Percentiles rank a stretch among this genome's conserved stretches.
Conservation (phyloP, 2,113 vertebrate species). For the Arvicanthis niloticus region DNA sequence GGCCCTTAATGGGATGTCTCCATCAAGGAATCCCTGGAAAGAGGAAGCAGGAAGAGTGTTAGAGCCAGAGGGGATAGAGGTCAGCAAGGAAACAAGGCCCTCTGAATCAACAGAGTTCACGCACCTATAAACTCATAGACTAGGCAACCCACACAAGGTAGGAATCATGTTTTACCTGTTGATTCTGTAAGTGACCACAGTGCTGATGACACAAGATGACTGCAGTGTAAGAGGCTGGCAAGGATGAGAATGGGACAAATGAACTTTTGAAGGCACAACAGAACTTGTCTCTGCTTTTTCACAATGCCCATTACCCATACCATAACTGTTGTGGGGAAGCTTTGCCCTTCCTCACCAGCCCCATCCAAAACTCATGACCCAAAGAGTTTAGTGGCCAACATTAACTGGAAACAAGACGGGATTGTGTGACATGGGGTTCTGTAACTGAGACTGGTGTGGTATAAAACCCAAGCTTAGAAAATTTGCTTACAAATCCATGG, state of each 20-base stretch:
- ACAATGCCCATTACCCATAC: background rate
- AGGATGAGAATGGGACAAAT: background rate
- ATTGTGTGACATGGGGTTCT: conserved; percentile 1
- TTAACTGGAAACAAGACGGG: background rate
- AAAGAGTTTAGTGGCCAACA: background rate
- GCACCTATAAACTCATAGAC: background rate
- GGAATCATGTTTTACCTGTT: background rate
- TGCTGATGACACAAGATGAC: background rate
- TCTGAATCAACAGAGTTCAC: background rate
- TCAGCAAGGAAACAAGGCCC: background rate
- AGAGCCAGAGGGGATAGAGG: background rate
- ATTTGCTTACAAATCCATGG: conserved; percentile 9
- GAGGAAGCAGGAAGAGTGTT: background rate
- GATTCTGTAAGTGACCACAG: background rate
- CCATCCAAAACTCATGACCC: background rate
- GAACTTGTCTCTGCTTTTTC: background rate
- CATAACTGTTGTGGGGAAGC: background rate
- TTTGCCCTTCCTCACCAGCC: background rate
- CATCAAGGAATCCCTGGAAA: background rate
- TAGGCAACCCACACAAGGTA: background rate
- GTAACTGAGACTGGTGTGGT: background rate
- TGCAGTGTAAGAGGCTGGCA: background rate
- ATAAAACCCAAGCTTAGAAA: background rate
- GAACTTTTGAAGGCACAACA: background rate
- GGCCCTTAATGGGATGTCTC: background rate